Conservation (phyloP, 2,797 vertebrate genomes). For the Phoebastria nigripes region DNA sequence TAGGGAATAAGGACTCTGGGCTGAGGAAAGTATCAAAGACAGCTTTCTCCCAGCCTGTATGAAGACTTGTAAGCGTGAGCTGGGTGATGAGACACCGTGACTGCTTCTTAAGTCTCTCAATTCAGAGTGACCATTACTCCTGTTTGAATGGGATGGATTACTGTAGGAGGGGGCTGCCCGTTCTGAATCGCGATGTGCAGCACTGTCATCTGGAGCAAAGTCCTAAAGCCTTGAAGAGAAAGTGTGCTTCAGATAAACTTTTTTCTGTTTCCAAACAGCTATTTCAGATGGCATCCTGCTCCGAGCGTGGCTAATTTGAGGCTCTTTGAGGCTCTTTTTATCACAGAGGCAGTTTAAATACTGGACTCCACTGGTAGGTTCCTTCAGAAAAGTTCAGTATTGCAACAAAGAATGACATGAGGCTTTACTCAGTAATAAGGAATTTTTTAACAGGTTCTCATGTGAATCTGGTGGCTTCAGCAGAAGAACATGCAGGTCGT, state of each 20-base stretch:
- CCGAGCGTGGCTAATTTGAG: accelerated
- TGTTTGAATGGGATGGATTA: not conserved
- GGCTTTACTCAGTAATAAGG: not conserved
- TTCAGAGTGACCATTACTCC: accelerated
- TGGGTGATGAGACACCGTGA: not conserved
- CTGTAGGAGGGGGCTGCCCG: not conserved
- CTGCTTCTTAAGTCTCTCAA: not conserved
- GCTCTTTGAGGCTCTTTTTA: not conserved
- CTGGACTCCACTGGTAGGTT: not conserved
- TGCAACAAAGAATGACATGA: not conserved
- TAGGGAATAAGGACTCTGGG: not conserved
- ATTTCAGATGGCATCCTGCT: not conserved
- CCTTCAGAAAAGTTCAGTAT: not conserved
- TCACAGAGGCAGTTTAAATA: not conserved
- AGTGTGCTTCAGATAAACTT: not conserved
- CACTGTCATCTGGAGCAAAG: not conserved
- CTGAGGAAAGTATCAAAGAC: not conserved
- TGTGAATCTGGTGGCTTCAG: not conserved
- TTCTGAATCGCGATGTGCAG: not conserved
- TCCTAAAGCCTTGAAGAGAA: not conserved
- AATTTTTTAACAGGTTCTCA: not conserved
- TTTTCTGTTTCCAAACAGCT: not conserved
- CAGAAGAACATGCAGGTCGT: accelerated
- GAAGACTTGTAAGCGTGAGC: not conserved
- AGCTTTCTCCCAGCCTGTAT: not conserved